A percentile compares a stretch with the other conserved stretches of the same genome.
phyloP scores from a whole-genome alignment of 1,140 invertebrate species.

The Leptinotarsa undecemlineata region DNA sequence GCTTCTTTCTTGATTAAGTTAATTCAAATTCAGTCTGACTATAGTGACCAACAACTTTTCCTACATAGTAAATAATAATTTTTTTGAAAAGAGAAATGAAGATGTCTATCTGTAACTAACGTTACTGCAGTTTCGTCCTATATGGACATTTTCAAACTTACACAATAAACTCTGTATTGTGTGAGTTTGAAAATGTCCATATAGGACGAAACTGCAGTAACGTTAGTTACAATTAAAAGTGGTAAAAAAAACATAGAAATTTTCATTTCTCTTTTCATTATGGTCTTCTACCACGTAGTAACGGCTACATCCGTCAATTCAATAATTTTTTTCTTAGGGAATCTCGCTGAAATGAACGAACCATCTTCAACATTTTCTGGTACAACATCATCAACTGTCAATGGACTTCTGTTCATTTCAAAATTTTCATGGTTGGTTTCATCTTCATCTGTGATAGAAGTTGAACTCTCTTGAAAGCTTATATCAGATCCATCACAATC shows the following conservation, averaged over 20 bases:
- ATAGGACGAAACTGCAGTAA: no score
- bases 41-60: not conserved
- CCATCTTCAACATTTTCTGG: constrained; percentile 29
- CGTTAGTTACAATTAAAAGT: no score
- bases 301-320: no score
- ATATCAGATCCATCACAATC: constrained; percentile 27
- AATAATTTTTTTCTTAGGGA: constrained; percentile 19
- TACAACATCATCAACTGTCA: constrained; percentile 28
- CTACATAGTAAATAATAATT: constrained; percentile 22
- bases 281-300: no score
- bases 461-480: constrained; percentile 30
- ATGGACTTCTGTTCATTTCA: not conserved
- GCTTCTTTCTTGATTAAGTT: not conserved
- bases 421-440: not conserved
- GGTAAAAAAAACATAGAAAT: no score
- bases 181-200: no score
- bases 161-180: no score
- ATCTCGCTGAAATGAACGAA: constrained; percentile 27
- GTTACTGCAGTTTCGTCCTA: no score
- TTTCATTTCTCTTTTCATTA: no score
- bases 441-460: constrained; percentile 4
- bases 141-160: no score
- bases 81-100: no score
- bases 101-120: no score
- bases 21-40: not conserved